Base-by-base conservation (phyloP, 2,888 invertebrate genomes). In the Sphecodes monilicornis region DNA sequence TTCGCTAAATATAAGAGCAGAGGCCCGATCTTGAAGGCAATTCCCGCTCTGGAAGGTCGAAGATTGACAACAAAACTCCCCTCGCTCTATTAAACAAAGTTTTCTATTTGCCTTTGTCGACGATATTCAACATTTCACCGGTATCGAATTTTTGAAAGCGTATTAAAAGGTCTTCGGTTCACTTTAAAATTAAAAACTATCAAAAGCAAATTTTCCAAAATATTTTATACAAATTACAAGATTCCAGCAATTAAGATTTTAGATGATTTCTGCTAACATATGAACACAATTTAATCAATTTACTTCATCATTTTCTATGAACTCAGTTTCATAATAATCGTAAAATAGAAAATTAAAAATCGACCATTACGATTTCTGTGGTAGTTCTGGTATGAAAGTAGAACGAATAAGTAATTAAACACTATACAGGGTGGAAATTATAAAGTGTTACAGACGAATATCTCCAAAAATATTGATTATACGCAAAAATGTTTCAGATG, bases 1-100 rank as follows among this genome's bases (percentile, higher is more conserved):
- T 68, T 32, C 32, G n/a, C 68, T 76, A 50, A 79, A 57, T 43
- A 18, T 57, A 68, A 68, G 54, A 57, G 10, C 32, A 32, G 32
- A 50, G 32, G 16, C n/a, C 3, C 11, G 26, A n/a, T 32, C n/a
- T 68, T 32, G 50, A 68, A 66, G 3, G 32, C 32, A 69, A 80
- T 70, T 32, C 36, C 54, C 1, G 16, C 22, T 54, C 36, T 16
- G 36, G 69, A 76, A 69, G 36, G n/a, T 76, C 57, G 22, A 39
- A 54, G 5, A 69, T 16, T 69, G 36, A 29, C 36, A 41, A 36
- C 32, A 64, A 43, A 32, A 36, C 32, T 32, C 43, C 29, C 22
- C 8, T 10, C 5, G 29, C 11, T 64, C 16, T 4, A 22, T 64
- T 64, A 64, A 75, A 46, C 43, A 46, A 46, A 75, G 32, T 29